Evolutionary conservation across 2,888 invertebrate genomes (phyloP).

Genomic region (Drosophila mercatorum): DNA sequence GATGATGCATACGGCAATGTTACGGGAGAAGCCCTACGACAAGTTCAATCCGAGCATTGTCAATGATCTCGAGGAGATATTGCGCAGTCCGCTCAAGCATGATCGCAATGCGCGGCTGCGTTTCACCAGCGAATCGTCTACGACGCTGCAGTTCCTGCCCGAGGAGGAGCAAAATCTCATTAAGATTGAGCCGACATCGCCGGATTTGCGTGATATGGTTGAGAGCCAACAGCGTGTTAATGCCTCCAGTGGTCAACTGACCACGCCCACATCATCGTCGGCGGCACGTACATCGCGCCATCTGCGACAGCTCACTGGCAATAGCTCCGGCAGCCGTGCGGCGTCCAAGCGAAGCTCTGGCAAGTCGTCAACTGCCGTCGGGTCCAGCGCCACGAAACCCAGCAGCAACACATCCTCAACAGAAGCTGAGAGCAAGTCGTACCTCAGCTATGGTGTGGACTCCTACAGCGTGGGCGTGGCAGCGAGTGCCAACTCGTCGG

Average conservation of each 20-base stretch:
- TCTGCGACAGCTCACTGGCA: conserved; percentile 61
- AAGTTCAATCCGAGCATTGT: conserved; percentile 83
- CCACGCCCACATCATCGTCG: conserved; percentile 47
- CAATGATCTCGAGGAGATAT: conserved; percentile 84
- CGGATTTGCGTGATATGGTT: conserved; percentile 80
- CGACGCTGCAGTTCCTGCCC: conserved; percentile 74
- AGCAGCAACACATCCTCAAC: conserved; percentile 13
- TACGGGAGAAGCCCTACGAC: conserved; percentile 81
- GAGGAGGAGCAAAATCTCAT: conserved; percentile 80
- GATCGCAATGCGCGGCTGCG: conserved; percentile 78
- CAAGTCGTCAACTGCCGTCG: conserved; percentile 18
- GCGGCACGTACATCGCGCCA: conserved; percentile 69
- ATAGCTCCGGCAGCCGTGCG: conserved; percentile 23
- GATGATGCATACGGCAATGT: conserved; percentile 77
- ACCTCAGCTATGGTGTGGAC: conserved; percentile 69
- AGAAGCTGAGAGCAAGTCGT: conserved; percentile 49
- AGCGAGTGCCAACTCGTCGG: conserved; percentile 56
- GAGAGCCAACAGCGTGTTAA: conserved; percentile 61
- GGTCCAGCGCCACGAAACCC: conserved; percentile 50
- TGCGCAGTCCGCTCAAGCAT: conserved; percentile 83
- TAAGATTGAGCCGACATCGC: conserved; percentile 81
- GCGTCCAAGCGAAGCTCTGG: conserved; percentile 28
- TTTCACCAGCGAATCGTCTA: conserved; percentile 82
- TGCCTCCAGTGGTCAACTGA: conserved; percentile 23
- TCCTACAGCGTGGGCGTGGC: conserved; percentile 62